Evolutionary conservation across 2,113 vertebrate genomes (phyloP).

Genomic region (Typhlomys cinereus): DNA sequence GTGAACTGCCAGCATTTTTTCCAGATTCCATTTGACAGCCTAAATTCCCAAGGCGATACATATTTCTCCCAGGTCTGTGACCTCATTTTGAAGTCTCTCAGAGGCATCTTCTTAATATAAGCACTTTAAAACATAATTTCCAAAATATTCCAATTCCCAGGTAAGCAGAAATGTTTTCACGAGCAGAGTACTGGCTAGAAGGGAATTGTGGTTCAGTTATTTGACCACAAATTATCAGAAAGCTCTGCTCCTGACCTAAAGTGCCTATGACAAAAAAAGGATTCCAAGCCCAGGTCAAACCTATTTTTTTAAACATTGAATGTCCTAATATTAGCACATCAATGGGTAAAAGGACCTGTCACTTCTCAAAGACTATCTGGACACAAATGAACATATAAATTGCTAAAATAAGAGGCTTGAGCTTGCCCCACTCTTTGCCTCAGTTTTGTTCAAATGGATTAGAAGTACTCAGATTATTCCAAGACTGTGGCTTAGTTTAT

Average conservation of each 20-base stretch:
- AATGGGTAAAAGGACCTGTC: background rate
- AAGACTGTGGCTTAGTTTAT: background rate
- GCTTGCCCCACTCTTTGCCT: background rate
- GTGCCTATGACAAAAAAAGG: background rate
- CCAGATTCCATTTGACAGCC: conserved; percentile 43
- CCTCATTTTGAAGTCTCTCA: conserved; percentile 62
- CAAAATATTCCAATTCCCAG: conserved; percentile 30
- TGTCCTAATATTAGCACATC: background rate
- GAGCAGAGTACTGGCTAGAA: conserved; percentile 6
- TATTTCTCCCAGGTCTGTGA: conserved; percentile 51
- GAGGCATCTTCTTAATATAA: conserved; percentile 59
- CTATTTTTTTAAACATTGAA: background rate
- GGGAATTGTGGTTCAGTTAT: background rate
- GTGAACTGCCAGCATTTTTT: conserved; percentile 38
- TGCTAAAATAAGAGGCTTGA: conserved; percentile 12
- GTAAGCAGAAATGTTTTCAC: conserved; percentile 53
- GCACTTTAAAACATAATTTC: conserved; percentile 68
- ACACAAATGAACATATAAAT: conserved; percentile 8
- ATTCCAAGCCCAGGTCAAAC: background rate
- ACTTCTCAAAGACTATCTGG: conserved; percentile 16
- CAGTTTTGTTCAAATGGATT: background rate
- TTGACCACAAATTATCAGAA: background rate
- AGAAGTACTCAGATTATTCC: background rate
- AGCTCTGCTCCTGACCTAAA: background rate
- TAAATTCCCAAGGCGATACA: conserved; percentile 49